phyloP scores from a whole-genome alignment of 2,797 vertebrate genomes.

The Schizothorax lantsangensis region DNA sequence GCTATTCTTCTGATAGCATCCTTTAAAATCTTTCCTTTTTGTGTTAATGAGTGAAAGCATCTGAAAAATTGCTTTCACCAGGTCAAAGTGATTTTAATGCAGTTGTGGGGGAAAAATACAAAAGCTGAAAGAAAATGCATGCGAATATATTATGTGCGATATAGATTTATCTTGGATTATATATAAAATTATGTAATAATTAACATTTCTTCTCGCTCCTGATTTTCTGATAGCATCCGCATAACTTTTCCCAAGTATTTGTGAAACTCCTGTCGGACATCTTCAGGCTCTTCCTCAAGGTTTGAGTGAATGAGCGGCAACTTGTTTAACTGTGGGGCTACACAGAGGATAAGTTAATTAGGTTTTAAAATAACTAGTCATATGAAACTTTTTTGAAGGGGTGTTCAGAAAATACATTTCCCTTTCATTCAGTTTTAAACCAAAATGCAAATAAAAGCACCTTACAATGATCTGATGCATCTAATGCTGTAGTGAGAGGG shows the following conservation, averaged over 20 bases:
- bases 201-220: conserved; percentile 94
- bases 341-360: not conserved
- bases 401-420: not conserved
- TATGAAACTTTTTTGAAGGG: not conserved
- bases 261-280: conserved; percentile 86
- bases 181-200: conserved; percentile 83
- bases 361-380: not conserved
- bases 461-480: not conserved
- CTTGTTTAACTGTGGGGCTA: conserved; percentile 86
- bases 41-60: not conserved
- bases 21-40: not conserved
- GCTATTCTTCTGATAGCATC: no score
- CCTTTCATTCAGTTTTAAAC: not conserved
- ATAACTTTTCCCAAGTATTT: conserved; percentile 87
- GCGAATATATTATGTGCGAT: not conserved
- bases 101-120: not conserved
- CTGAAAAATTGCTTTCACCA: not conserved
- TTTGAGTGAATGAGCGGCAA: conserved; percentile 89
- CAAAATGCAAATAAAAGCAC: not conserved
- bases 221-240: conserved; percentile 87
- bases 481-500: not conserved
- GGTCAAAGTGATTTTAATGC: not conserved
- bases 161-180: not conserved
- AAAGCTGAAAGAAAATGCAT: not conserved
- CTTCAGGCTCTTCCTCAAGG: conserved; percentile 94